Evolutionary conservation across 2,888 invertebrate species (phyloP).

Genomic region (Incurvaria masculella): DNA sequence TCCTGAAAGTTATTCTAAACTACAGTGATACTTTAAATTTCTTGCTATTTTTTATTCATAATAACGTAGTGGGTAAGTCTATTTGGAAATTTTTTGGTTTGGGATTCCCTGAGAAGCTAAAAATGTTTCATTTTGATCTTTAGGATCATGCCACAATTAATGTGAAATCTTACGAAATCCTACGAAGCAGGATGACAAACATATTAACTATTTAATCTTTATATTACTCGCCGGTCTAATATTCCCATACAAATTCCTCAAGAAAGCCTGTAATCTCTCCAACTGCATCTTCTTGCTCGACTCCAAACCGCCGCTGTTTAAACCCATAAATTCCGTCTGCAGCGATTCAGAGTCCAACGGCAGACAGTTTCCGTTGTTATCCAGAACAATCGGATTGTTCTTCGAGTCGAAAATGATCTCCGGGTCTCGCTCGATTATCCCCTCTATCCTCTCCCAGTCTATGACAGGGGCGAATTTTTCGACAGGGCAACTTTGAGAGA

Average conservation of each 20-base stretch:
- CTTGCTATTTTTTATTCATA: too few relatives aligned
- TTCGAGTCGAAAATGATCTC: slow-evolving; percentile 48
- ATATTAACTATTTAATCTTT: neutral
- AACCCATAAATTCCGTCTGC: neutral
- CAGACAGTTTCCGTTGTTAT: neutral
- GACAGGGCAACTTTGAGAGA: slow-evolving; percentile 37
- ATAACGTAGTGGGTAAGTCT: too few relatives aligned
- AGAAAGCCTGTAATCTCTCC: slow-evolving; percentile 30
- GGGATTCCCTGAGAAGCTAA: too few relatives aligned
- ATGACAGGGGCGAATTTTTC: slow-evolving; percentile 29
- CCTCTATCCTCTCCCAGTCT: slow-evolving; percentile 45
- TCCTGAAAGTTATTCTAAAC: too few relatives aligned
- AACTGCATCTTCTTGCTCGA: slow-evolving; percentile 18
- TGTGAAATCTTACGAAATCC: too few relatives aligned
- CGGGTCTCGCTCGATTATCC: slow-evolving; percentile 48
- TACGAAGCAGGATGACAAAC: too few relatives aligned
- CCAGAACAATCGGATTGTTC: slow-evolving; percentile 35
- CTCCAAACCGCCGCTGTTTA: neutral
- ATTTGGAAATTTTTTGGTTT: too few relatives aligned
- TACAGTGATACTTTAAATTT: too few relatives aligned
- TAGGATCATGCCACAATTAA: too few relatives aligned
- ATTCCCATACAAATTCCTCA: slow-evolving; percentile 30
- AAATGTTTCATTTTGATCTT: too few relatives aligned
- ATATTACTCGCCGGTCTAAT: neutral
- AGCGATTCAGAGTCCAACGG: neutral